Conservation (phyloP, 2,113 vertebrate species). For the Willisornis vidua region DNA sequence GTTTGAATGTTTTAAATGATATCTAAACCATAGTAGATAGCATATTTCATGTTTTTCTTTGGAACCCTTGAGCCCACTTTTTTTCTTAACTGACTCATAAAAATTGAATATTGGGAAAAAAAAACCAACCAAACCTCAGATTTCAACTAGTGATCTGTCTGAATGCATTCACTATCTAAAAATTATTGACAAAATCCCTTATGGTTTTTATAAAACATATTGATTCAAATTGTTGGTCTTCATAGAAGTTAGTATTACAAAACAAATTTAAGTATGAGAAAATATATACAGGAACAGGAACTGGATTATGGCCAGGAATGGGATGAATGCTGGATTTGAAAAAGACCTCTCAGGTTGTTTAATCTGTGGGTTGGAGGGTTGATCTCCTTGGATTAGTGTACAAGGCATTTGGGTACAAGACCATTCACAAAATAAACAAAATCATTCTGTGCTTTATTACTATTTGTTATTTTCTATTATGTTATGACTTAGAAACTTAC, state of each 20-base stretch:
- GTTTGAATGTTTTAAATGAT: not conserved
- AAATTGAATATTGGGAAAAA: not conserved
- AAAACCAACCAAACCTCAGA: rapidly evolving
- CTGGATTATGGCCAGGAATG: not conserved
- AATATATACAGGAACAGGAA: rapidly evolving
- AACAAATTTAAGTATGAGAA: not conserved
- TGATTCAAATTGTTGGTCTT: not conserved
- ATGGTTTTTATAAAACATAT: not conserved
- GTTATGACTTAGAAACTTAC: not conserved
- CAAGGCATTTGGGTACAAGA: not conserved
- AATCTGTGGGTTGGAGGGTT: not conserved
- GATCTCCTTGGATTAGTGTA: not conserved
- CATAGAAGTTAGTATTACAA: not conserved
- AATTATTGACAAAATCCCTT: not conserved
- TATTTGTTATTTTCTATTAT: not conserved
- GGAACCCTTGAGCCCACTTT: not conserved
- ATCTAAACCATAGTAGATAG: not conserved
- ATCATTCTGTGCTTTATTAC: not conserved
- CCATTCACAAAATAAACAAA: not conserved
- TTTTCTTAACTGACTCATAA: not conserved
- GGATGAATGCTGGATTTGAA: not conserved
- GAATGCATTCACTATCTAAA: not conserved
- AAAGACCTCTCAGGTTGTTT: not conserved
- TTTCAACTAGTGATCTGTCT: not conserved
- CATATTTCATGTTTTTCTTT: not conserved